Conservation (phyloP, 2,888 invertebrate genomes). For the Drosophila barbarae region DNA sequence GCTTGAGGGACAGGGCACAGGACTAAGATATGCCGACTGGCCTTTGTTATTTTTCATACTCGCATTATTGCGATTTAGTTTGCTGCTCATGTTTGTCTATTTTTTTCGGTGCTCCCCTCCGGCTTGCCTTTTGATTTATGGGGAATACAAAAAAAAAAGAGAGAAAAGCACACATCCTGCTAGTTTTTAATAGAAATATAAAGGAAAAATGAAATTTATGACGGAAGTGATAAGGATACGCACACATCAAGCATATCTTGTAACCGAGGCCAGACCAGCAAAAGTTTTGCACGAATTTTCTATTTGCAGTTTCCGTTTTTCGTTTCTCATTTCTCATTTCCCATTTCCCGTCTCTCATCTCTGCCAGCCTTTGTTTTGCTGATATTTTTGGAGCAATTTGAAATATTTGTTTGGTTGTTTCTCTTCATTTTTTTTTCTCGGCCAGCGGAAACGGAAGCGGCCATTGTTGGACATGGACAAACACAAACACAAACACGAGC, state of each 20-base stretch:
- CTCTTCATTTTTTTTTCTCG: conserved; percentile 8
- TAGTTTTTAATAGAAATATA: conserved; percentile 78
- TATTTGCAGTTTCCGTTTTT: conserved; percentile 69
- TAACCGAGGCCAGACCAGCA: conserved; percentile 43
- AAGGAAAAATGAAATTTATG: conserved; percentile 78
- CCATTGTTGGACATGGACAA: conserved; percentile 69
- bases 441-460: conserved; percentile 70
- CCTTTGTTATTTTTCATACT: conserved; percentile 59
- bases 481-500: conserved; percentile 51
- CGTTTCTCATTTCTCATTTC: conserved; percentile 11
- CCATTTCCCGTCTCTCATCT: background rate
- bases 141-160: conserved; percentile 14
- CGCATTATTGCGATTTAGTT: conserved; percentile 64
- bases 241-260: conserved; percentile 56
- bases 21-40: background rate
- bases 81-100: conserved; percentile 37
- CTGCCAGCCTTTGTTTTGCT: conserved; percentile 56
- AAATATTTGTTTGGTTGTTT: conserved; percentile 51
- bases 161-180: background rate
- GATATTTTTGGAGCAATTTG: conserved; percentile 55
- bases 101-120: conserved; percentile 17
- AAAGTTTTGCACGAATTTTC: conserved; percentile 52
- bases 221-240: conserved; percentile 78
- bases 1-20: conserved; percentile 18
- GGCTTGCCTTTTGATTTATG: conserved; percentile 61